phyloP scores from a whole-genome alignment of 2,797 vertebrate genomes.

The Tapera naevia region DNA sequence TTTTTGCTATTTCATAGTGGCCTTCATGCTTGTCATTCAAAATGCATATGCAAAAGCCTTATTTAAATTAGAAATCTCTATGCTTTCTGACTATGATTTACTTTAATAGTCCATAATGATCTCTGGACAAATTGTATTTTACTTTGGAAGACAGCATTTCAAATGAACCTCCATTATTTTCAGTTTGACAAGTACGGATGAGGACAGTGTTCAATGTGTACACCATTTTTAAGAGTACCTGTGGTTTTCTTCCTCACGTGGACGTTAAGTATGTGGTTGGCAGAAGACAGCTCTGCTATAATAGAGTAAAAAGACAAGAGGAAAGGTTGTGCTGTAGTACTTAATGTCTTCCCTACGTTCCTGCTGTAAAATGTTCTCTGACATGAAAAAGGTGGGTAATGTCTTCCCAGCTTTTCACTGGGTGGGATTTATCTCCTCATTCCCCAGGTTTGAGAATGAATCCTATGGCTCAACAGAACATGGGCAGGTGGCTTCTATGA shows the following conservation, averaged over 20 bases:
- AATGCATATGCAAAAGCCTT: background rate
- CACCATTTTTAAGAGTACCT: background rate
- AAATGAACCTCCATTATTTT: background rate
- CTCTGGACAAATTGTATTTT: background rate
- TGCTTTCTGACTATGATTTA: background rate
- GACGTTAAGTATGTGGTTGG: background rate
- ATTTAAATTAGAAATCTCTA: background rate
- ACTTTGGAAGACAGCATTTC: background rate
- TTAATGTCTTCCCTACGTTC: background rate
- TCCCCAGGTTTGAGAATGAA: background rate
- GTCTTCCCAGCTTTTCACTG: background rate
- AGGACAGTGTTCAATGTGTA: background rate
- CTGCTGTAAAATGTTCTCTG: background rate
- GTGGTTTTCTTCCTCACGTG: background rate
- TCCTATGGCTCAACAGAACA: background rate
- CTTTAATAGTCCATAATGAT: background rate
- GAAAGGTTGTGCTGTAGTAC: background rate
- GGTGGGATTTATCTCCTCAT: background rate
- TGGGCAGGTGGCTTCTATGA: background rate
- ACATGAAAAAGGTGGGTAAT: background rate
- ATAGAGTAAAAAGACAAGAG: background rate
- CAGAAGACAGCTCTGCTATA: background rate
- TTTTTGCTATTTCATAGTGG: background rate
- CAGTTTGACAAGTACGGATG: background rate
- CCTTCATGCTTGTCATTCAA: background rate